Base-by-base conservation (phyloP, 2,888 invertebrate species). In the Oeneis ivallda region DNA sequence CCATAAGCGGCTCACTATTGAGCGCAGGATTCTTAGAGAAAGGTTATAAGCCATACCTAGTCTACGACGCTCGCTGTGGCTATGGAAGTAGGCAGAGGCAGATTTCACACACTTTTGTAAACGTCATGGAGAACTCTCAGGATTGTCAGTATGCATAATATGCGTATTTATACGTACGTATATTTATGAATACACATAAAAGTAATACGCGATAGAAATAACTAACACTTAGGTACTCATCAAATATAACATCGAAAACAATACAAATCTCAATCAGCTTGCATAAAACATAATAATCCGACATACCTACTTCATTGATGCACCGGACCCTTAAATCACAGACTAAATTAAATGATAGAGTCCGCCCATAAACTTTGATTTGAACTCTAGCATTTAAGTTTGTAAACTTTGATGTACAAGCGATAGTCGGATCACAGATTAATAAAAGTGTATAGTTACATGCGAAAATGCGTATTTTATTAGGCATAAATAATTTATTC, bases 271-370 rank as follows among this genome's bases (percentile, higher is more conserved):
- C 37, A 54, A 54, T 15, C 54, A 54, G 54, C 15, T 37, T 54
- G 53, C 39, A 19, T 39, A 54, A 56, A 39, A 54, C 11, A 56
- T 41, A 39, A 39, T 54, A 56, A 56, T 41, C 39, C 52, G 32
- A 52, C 50, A 61, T 61, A 26, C n/a, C n/a, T n/a, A n/a, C 61
- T 61, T 61, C 52, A 61, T 61, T 61, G 61, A 61, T 61, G 41
- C 52, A 61, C n/a, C 41, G 41, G 41, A 61, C n/a, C 41, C 34
- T 47, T 59, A 47, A 56, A 13, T 19, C 56, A 56, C 4, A 41
- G 56, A 56, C 56, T 39, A 56, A 26, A 39, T 15, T 10, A 41
- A 56, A 19, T 19, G 7, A 13, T 39, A 56, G 37, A 41, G 11
- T 11, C 56, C 6, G 0, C 10, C 39, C 11, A 45, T n/a, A n/a